phyloP scores from a whole-genome alignment of 2,888 invertebrate species.

The Smittia aterrima region DNA sequence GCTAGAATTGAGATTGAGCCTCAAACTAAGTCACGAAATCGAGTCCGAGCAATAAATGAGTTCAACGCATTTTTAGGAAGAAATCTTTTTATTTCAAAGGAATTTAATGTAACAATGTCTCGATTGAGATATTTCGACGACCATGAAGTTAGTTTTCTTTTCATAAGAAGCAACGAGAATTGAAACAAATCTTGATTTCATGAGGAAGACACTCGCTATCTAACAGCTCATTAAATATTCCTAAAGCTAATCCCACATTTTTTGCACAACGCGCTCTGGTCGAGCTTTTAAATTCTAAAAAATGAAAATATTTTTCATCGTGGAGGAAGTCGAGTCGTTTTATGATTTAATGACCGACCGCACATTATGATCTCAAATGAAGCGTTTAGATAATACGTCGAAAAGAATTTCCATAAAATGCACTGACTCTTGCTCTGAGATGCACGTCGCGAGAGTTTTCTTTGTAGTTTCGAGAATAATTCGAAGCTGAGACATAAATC shows the following conservation, averaged over 20 bases:
- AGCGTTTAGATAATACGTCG: slow-evolving; percentile 22
- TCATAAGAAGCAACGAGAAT: not conserved
- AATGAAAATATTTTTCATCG: not conserved
- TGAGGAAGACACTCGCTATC: not conserved
- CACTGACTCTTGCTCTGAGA: not conserved
- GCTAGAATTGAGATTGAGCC: not conserved
- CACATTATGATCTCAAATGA: slow-evolving; percentile 21
- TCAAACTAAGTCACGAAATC: not conserved
- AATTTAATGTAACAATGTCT: not conserved
- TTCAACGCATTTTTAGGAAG: not conserved
- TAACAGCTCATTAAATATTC: not conserved
- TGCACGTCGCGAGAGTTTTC: not conserved
- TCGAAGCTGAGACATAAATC: not conserved
- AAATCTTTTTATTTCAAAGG: not conserved
- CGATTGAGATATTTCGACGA: not conserved
- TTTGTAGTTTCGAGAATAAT: not conserved
- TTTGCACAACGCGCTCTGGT: not conserved
- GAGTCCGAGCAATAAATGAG: not conserved
- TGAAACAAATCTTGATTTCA: not conserved
- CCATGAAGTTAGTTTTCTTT: not conserved
- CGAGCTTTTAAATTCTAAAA: not conserved
- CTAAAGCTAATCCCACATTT: not conserved
- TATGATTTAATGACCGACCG: slow-evolving; percentile 28
- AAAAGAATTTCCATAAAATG: not conserved
- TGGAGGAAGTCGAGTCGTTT: slow-evolving; percentile 28